Conservation (phyloP, 2,888 invertebrate genomes). For the Lepetodrilus schrolli region DNA sequence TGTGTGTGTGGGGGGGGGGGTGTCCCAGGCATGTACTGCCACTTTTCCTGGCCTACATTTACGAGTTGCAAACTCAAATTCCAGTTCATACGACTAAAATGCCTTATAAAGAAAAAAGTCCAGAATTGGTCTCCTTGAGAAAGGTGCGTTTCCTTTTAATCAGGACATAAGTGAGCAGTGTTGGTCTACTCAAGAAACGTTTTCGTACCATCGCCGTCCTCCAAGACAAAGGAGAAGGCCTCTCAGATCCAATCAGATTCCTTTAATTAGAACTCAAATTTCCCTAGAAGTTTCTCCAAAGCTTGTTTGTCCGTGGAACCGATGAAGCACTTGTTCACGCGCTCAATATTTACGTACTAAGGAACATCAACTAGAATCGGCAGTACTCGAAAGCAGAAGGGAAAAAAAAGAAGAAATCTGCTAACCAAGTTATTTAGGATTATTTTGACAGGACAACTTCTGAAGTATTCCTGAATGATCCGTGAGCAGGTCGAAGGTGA, state of each 20-base stretch:
- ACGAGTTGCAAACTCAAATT: no score
- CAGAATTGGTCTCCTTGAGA: no score
- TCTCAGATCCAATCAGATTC: background rate
- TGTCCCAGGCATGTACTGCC: no score
- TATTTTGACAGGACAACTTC: slow-evolving; percentile 1
- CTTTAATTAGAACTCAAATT: slow-evolving; percentile 26
- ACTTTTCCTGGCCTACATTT: no score
- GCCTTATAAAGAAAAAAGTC: no score
- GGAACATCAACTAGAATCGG: background rate
- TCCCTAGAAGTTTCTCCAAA: background rate
- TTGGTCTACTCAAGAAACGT: no score
- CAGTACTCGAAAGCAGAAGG: background rate
- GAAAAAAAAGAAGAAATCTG: background rate
- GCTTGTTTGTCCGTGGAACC: slow-evolving; percentile 11
- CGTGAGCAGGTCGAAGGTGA: background rate
- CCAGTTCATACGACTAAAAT: no score
- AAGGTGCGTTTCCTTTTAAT: no score
- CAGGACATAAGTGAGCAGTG: no score
- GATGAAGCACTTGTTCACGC: slow-evolving; percentile 3
- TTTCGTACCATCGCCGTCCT: no score
- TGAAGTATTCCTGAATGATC: background rate
- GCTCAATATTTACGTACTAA: slow-evolving; percentile 12
- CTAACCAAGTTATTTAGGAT: slow-evolving; percentile 5
- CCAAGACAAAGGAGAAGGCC: no score
- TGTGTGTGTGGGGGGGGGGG: no score